Percentiles rank a stretch among this genome's conserved stretches.
Conservation (phyloP, 2,113 vertebrate genomes). For the Pterocles gutturalis region DNA sequence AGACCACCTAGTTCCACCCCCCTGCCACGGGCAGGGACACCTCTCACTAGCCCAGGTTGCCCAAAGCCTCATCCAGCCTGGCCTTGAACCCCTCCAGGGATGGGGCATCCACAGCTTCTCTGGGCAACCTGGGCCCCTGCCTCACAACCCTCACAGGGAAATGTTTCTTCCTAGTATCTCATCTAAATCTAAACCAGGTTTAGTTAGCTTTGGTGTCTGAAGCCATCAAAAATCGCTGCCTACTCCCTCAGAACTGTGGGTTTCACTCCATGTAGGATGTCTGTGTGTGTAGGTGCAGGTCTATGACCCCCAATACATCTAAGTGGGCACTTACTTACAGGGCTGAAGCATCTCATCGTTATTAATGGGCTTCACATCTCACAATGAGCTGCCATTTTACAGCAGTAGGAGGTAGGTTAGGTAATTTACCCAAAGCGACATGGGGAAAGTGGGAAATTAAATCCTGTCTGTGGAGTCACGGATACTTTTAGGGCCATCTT, state of each 20-base stretch:
- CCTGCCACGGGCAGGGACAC: no score
- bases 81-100: no score
- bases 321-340: not conserved
- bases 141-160: no score
- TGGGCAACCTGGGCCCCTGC: no score
- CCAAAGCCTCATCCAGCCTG: no score
- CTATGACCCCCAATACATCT: not conserved
- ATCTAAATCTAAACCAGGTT: not conserved
- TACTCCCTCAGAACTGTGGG: not conserved
- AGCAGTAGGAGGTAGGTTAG: not conserved
- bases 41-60: no score
- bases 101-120: no score
- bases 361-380: not conserved
- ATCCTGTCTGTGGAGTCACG: fast-evolving
- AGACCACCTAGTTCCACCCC: no score
- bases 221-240: not conserved
- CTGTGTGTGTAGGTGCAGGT: fast-evolving
- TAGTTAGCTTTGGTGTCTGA: not conserved
- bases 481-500: not conserved
- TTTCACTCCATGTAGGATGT: not conserved
- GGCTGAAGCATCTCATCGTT: not conserved
- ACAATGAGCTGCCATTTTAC: not conserved
- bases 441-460: not conserved
- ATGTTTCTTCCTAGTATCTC: no score
- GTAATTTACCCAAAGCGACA: fast-evolving